Base-by-base conservation (phyloP, 2,888 invertebrate species). In the Graphium colonna region DNA sequence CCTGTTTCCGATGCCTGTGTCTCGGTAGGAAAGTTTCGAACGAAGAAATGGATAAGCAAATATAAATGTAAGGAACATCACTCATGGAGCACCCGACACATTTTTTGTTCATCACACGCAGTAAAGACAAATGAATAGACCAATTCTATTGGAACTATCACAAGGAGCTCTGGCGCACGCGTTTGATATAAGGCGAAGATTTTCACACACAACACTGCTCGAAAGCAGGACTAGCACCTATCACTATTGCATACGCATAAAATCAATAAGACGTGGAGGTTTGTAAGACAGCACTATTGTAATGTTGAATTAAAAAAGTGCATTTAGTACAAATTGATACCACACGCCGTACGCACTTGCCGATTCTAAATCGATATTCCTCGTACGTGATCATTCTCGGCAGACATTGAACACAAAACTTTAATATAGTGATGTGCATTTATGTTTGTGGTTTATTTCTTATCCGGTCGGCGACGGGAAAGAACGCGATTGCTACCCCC, bases 401-500 rank as follows among this genome's bases (percentile, higher is more conserved):
- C 55, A 55, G 54, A 68, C 61, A 63, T 63, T 16, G 12, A 41
- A 54, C 65, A 64, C 65, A 60, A 53, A 49, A 63, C 63, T 21
- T 21, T 21, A 62, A 60, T 59, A 58, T 58, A 67, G 71, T 74
- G 74, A 69, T 69, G 70, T 62, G 68, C 74, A 68, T 75, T 74
- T 75, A 77, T 76, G 73, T 77, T 77, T 77, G 75, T 73, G 75
- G 69, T 81, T 82, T 85, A 79, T 85, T 83, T 79, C 77, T 68
- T 66, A 62, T 83, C 91, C 91, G 91, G 91, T 89, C 89, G 90
- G 86, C 79, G 84, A 91, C 83, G 90, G 92, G 92, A 91, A 92
- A 92, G 92, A 84, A 87, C 82, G 75, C 61, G 65, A 67, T 87
- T 93, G 83, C 93, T 93, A 94, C 92, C 90, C 92, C 93, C 95